These are phyloP conservation scores for Helicoverpa zea DNA, from an alignment of 1,140 invertebrate genomes.

Conservation along the genomic window DNA sequence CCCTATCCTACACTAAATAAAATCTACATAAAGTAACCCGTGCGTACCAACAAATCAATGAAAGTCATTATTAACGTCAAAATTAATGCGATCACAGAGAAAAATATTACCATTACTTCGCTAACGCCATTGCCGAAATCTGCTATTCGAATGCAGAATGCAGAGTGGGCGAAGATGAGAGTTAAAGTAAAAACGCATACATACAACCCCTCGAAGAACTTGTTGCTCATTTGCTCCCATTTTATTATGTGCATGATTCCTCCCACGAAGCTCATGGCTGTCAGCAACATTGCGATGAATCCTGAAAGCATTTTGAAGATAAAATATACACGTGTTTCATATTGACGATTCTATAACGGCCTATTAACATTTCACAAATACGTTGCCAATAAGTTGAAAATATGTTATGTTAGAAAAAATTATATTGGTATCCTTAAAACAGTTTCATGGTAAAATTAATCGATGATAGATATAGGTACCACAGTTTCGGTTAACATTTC, in stretches of 20 bases:
- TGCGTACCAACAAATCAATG: background rate
- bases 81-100: background rate
- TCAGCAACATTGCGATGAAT: slow-evolving; percentile 57
- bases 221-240: slow-evolving; percentile 7
- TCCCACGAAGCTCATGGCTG: slow-evolving; percentile 53
- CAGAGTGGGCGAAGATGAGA: slow-evolving; percentile 54
- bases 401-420: too few relatives aligned
- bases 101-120: background rate
- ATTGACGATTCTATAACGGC: too few relatives aligned
- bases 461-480: too few relatives aligned
- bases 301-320: slow-evolving; percentile 53
- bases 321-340: too few relatives aligned
- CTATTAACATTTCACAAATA: too few relatives aligned
- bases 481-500: too few relatives aligned
- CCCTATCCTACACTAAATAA: too few relatives aligned
- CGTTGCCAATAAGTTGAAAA: too few relatives aligned
- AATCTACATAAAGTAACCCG: too few relatives aligned
- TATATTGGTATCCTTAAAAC: too few relatives aligned
- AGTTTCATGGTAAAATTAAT: too few relatives aligned
- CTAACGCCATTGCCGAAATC: slow-evolving; percentile 39
- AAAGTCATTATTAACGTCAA: background rate
- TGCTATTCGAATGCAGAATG: slow-evolving; percentile 56
- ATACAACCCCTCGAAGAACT: slow-evolving; percentile 51
- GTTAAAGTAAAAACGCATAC: slow-evolving; percentile 50
- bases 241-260: slow-evolving; percentile 53